A percentile compares a stretch with the other conserved stretches of the same genome.
Evolutionary conservation across 2,888 invertebrate genomes (phyloP).

Genomic region (Tipula vernalis): DNA sequence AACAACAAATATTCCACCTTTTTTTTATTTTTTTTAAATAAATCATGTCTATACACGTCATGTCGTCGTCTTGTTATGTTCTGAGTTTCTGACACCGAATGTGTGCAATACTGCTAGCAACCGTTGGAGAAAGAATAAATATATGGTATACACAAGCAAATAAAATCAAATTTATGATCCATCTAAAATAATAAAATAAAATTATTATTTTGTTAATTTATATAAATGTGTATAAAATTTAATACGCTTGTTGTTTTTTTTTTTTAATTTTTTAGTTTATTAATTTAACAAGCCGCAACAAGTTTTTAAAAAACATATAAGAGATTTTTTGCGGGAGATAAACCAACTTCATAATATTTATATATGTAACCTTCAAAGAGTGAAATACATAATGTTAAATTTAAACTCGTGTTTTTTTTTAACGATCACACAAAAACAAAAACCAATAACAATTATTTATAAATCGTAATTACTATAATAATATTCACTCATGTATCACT

Average conservation of each 20-base stretch:
- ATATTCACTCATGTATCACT: background rate
- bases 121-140: background rate
- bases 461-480: background rate
- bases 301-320: background rate
- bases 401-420: background rate
- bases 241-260: background rate
- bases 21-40: background rate
- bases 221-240: background rate
- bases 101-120: background rate
- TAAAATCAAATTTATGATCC: background rate
- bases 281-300: background rate
- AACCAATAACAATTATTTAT: background rate
- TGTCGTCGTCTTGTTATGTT: background rate
- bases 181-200: background rate
- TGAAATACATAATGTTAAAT: background rate
- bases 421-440: background rate
- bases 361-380: background rate
- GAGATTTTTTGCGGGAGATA: background rate
- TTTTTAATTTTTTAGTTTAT: background rate
- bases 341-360: background rate
- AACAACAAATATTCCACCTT: background rate
- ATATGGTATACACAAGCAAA: background rate
- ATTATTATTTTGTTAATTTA: background rate
- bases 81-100: background rate
- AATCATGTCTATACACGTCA: background rate